These are phyloP conservation scores for Calephelis nemesis DNA, from an alignment of 1,140 invertebrate genomes.

Conservation along the genomic window DNA sequence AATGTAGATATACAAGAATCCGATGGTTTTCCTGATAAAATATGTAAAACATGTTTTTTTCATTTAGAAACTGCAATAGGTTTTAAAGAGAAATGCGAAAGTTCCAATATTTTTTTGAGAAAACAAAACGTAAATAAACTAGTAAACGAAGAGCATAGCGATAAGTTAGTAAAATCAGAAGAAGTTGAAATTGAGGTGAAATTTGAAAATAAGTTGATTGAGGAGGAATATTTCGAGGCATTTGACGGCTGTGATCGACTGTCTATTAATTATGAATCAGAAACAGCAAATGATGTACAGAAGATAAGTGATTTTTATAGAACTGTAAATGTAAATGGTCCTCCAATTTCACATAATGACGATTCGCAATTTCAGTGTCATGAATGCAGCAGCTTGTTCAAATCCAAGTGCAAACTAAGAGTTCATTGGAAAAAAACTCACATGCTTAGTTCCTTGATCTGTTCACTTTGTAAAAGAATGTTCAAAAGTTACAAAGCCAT, in stretches of 20 bases:
- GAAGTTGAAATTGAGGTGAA: conserved; percentile 4
- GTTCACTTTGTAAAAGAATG: conserved; percentile 47
- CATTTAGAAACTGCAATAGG: conserved; percentile 49
- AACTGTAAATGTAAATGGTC: conserved; percentile 25
- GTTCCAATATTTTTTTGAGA: conserved; percentile 10
- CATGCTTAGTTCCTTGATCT: conserved; percentile 41
- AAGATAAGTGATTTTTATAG: conserved; percentile 5
- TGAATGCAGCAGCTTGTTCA: conserved; percentile 56
- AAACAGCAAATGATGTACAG: background rate
- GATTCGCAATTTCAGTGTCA: conserved; percentile 46
- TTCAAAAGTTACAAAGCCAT: conserved; percentile 58
- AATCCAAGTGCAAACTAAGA: conserved; percentile 63
- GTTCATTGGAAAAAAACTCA: conserved; percentile 66
- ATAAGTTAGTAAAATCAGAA: conserved; percentile 2
- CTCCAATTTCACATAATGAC: background rate
- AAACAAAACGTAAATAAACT: background rate
- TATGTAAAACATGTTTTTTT: conserved; percentile 52
- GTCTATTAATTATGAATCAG: background rate
- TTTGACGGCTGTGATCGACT: background rate
- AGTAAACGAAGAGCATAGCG: background rate
- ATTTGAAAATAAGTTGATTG: conserved; percentile 18
- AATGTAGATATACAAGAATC: conserved; percentile 48
- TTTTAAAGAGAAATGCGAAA: conserved; percentile 61
- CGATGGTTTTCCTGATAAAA: conserved; percentile 55
- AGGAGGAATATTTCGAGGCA: background rate